Evolutionary conservation across 2,797 vertebrate genomes (phyloP), one percentile per base, ranked within the genome.

Genomic region (Labroides dimidiatus): DNA sequence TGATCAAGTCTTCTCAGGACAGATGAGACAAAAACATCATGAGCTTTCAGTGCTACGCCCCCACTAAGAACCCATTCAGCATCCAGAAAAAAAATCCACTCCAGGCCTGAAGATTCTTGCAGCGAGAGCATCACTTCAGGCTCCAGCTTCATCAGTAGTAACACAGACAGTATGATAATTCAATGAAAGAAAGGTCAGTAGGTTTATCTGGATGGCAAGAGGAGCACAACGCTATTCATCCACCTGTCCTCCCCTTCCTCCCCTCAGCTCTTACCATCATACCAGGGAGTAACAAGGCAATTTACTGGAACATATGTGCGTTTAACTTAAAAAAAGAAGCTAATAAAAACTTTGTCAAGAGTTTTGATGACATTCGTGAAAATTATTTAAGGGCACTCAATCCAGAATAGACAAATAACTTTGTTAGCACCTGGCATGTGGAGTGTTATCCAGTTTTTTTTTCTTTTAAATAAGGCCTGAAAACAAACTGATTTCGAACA

Each of bases 1-100:
- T 87, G 90, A 93, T 95, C 94, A 95, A 95, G 94, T 95, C 93
- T 94, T 93, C 80, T 94, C 94, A 95, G 94, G 94, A 94, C 84
- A 92, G 92, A 93, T 91, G 88, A 89, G 91, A 93, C 85, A 86
- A 86, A 91, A 24, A 49, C 87, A 88, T 86, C 62, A 64, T 75
- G 74, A 91, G 82, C 73, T 77, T 93, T 91, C 91, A 91, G 91
- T 88, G 90, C 87, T 84, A 84, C 75, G 52, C 65, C 77, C 78
- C 67, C 59, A 50, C 70, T 48, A 81, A 77, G 79, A 89, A 84
- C 81, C 69, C 57, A 70, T 64, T 68, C 59, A 85, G 65, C 72
- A 70, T 78, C 54, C 62, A 69, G 62, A 78, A 72, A 27, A 6
- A 37, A 55, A 61, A 36, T 6, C n/a, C 51, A 58, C 54, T 65